Conservation (phyloP, 2,113 vertebrate species). For the Tupaia chinensis region DNA sequence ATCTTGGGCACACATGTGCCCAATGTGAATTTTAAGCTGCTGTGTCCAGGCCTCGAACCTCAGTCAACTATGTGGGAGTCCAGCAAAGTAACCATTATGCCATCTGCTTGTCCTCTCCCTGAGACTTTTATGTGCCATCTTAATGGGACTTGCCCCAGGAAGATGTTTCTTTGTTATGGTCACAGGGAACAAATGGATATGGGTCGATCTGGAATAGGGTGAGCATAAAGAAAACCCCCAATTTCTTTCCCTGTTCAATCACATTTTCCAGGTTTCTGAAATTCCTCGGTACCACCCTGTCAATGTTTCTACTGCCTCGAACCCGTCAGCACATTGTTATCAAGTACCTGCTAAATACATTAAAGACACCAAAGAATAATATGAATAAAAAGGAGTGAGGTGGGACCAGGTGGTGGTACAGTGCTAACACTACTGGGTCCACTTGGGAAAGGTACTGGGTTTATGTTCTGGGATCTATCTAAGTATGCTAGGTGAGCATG, state of each 20-base stretch:
- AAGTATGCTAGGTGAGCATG: too few species aligned
- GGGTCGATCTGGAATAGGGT: not conserved
- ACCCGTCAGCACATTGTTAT: not conserved
- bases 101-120: not conserved
- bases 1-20: too few species aligned
- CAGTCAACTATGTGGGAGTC: too few species aligned
- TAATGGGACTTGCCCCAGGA: not conserved
- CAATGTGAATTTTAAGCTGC: too few species aligned
- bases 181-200: conserved; percentile 1
- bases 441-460: too few species aligned
- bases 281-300: not conserved
- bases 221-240: not conserved
- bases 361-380: not conserved
- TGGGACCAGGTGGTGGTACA: too few species aligned
- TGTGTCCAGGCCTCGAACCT: too few species aligned
- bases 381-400: not conserved
- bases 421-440: too few species aligned
- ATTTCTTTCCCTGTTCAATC: not conserved
- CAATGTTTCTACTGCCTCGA: not conserved
- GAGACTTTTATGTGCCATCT: not conserved
- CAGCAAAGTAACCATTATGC: too few species aligned
- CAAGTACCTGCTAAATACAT: not conserved
- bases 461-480: too few species aligned
- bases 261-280: conserved; percentile 10
- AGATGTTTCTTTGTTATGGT: not conserved